Base-by-base conservation (phyloP, 2,113 vertebrate species). In the Istiophorus platypterus region DNA sequence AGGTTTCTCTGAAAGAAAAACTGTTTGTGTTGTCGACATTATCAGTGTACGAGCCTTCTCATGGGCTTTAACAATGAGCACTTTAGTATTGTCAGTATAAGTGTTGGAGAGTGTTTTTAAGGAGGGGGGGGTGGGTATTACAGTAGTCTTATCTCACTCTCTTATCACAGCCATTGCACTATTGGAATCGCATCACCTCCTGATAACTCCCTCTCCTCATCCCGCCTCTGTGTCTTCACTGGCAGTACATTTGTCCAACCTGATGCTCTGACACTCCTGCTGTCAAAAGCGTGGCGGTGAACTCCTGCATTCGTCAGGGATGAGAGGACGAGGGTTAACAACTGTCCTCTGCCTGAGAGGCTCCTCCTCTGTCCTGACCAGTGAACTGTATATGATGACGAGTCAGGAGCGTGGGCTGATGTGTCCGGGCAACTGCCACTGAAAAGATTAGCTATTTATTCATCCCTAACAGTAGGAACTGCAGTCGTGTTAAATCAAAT, bases 51-150 rank as follows among this genome's bases (percentile, higher is more conserved):
- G 59, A 81, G 75, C 88, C 91, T 82, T 9, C 22, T 72, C 39
- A n/a, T 57, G 73, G 90, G 91, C 88, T 84, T 79, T 66, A 89
- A 90, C 85, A 86, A 91, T 94, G 90, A 94, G 94, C 94, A 95
- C 94, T 95, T 95, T 95, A 95, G 88, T 88, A 86, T 81, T 58
- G 89, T 88, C 80, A 59, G 86, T 76, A 51, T 57, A 57, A 61
- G 56, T 74, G 74, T 70, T 47, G 39, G 82, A 73, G 42, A 63
- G 70, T 27, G 58, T 70, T 86, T 66, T 77, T 17, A 58, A 80
- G 39, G 73, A 68, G 42, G 76, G 56, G 82, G 74, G 84, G 82
- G 72, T 79, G 78, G 76, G 72, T 87, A 31, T 72, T 61, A 69
- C 42, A 56, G n/a, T 80, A 74, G 73, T 84, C 64, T 85, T 84